Evolutionary conservation across 2,797 vertebrate genomes (phyloP).

Genomic region (Pseudochromis fuscus): DNA sequence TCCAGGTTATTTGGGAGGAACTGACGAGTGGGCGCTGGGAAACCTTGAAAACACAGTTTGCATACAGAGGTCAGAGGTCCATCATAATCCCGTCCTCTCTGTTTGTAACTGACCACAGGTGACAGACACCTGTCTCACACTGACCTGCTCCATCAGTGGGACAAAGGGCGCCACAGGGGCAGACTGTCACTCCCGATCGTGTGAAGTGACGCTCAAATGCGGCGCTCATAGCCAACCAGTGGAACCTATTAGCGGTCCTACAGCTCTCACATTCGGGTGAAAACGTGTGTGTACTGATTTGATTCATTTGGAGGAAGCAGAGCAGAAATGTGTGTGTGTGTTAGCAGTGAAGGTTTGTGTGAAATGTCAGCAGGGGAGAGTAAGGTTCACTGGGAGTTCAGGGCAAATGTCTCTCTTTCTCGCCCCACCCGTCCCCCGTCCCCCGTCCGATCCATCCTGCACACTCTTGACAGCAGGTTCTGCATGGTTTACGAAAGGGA

Average conservation of each 20-base stretch:
- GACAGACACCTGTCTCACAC: constrained; percentile 12
- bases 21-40: background rate
- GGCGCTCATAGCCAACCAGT: constrained; percentile 29
- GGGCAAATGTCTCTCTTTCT: constrained; percentile 34
- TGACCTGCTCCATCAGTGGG: constrained; percentile 60
- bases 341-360: constrained; percentile 9
- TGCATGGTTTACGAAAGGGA: constrained; percentile 52
- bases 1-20: constrained; percentile 35
- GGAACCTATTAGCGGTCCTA: constrained; percentile 59
- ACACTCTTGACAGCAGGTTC: constrained; percentile 58
- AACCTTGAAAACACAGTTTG: background rate
- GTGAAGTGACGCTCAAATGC: constrained; percentile 61
- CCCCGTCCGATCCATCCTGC: constrained; percentile 35
- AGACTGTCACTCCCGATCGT: constrained; percentile 59
- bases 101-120: background rate
- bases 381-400: constrained; percentile 73
- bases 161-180: constrained; percentile 29
- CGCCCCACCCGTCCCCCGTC: background rate
- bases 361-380: constrained; percentile 61
- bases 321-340: constrained; percentile 6
- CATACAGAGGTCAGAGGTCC: too few relatives aligned
- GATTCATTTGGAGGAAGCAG: constrained; percentile 42
- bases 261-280: constrained; percentile 22
- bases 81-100: too few relatives aligned
- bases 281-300: constrained; percentile 20